Percentiles rank a stretch among this genome's conserved stretches.
Evolutionary conservation across 35 echinoderm and acorn worm genomes (phyloP).

Genomic region (Heliocidaris erythrogramma): DNA sequence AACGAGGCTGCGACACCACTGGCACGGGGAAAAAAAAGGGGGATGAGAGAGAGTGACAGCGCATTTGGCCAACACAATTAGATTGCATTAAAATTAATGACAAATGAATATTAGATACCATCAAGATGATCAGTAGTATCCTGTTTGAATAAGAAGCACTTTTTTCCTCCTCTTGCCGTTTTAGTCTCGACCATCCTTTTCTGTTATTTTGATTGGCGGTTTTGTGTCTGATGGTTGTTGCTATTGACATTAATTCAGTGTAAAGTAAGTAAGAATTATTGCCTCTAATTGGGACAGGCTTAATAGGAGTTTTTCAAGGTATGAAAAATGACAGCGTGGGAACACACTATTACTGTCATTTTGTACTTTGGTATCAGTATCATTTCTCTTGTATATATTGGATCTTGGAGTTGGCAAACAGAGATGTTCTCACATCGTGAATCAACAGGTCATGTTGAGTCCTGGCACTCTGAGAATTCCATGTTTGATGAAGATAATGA

Average conservation of each 20-base stretch:
- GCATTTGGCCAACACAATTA: neutral
- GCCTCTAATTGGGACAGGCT: neutral
- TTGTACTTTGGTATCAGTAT: no score
- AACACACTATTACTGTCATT: no score
- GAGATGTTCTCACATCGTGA: no score
- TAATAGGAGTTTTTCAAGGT: no score
- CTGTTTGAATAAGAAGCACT: neutral
- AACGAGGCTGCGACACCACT: neutral
- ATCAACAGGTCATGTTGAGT: no score
- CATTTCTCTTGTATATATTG: no score
- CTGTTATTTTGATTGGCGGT: neutral
- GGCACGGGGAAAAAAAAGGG: neutral
- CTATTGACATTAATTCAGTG: neutral
- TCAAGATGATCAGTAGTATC: neutral
- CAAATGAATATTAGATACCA: conserved; percentile 24
- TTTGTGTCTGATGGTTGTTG: neutral
- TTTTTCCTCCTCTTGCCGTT: neutral
- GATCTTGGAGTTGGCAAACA: no score
- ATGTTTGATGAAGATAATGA: no score
- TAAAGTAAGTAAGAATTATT: neutral
- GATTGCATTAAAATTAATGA: conserved; percentile 33
- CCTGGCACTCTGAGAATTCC: no score
- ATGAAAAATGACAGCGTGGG: no score
- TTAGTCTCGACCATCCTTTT: neutral
- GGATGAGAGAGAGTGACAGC: neutral